Base-by-base conservation (phyloP, 2,888 invertebrate genomes). In the Caradrina kadenii region DNA sequence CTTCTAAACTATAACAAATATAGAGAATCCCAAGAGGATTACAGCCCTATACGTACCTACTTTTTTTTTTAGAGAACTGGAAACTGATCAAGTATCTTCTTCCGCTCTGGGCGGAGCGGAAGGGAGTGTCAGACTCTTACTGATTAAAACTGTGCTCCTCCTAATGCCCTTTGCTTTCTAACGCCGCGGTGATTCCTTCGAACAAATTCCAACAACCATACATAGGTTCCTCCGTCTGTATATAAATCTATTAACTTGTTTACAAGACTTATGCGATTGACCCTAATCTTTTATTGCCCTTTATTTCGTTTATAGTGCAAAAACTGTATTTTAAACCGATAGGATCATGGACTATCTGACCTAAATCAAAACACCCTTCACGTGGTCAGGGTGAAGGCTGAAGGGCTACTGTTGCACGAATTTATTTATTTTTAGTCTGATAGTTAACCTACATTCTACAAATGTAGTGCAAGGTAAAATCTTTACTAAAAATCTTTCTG, bases 321-420 rank as follows among this genome's bases (percentile, higher is more conserved):
- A 48, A 60, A 65, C 69, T 63, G 48, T 76, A 71, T 63, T 63
- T 74, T 48, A 76, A 56, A 19, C 19, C 63, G 81, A 80, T 80
- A 80, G 49, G 1, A 77, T 83, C 83, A 22, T 39, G n/a, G 26
- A 45, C 48, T 73, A 81, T 83, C 81, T 81, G 83, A 4, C 81
- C 81, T 64, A 80, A 68, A 81, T 81, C 81, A 83, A 42, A 74
- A 49, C 62, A 53, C 54, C 69, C 66, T 52, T 49, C 10, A 63
- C 65, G 68, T 74, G 77, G 69, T 68, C 77, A 73, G 45, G 45
- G 45, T 45, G 45, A 45, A 77, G 76, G 83, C 58, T 63, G 62
- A 7, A n/a, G n/a, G n/a, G n/a, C 17, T 4, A 15, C 52, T 5
- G 61, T 62, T 61, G 45, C 66, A 70, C 67, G 77, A 61, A 63